These are phyloP conservation scores for Chascanopsetta lugubris DNA, from an alignment of 2,113 vertebrate species.

Conservation along the genomic window DNA sequence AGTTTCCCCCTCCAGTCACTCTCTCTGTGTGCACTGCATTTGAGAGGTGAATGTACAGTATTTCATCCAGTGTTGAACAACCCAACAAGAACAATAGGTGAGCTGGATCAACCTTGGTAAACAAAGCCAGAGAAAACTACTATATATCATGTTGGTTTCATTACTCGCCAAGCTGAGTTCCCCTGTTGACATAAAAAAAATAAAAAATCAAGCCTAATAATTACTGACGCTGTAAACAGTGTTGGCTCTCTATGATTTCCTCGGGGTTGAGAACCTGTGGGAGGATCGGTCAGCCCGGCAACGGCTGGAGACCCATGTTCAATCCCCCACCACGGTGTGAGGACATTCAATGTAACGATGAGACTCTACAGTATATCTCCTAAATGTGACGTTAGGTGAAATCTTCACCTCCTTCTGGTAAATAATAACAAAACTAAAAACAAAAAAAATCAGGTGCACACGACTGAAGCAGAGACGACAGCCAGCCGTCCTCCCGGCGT, in stretches of 20 bases:
- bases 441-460: too few relatives aligned
- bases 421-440: too few relatives aligned
- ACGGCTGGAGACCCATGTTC: constrained; percentile 17
- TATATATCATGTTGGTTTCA: not conserved
- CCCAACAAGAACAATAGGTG: too few relatives aligned
- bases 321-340: constrained; percentile 34
- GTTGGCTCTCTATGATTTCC: constrained; percentile 1
- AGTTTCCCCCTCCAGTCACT: too few relatives aligned
- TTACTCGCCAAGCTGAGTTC: constrained; percentile 20
- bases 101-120: not conserved
- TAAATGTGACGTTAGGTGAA: too few relatives aligned
- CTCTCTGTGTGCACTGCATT: too few relatives aligned
- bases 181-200: constrained; percentile 18
- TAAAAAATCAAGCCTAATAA: not conserved
- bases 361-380: too few relatives aligned
- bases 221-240: constrained; percentile 15
- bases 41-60: too few relatives aligned
- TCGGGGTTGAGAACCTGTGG: constrained; percentile 10
- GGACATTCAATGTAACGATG: too few relatives aligned
- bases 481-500: too few relatives aligned
- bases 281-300: constrained; percentile 17
- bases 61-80: not conserved
- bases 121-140: not conserved
- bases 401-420: too few relatives aligned
- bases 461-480: too few relatives aligned